phyloP scores from a whole-genome alignment of 2,113 vertebrate genomes.

The Ctenodactylus gundi region DNA sequence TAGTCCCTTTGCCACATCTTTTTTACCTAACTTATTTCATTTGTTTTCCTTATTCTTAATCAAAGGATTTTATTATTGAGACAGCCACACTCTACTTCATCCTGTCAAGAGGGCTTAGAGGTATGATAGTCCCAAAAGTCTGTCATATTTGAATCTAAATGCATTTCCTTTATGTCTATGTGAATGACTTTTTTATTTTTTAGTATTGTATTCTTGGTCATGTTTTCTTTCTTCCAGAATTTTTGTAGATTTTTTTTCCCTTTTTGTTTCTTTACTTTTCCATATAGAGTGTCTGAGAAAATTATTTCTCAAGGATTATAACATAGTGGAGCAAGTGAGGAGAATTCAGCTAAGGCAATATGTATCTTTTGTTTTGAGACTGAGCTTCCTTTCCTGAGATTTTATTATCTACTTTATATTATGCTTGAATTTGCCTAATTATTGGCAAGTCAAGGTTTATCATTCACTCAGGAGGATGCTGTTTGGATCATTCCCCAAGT shows the following conservation, averaged over 20 bases:
- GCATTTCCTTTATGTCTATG: neutral
- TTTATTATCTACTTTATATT: neutral
- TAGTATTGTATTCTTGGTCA: neutral
- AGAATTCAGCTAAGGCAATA: neutral
- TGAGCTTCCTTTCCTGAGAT: conserved; percentile 27
- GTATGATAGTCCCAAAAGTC: neutral
- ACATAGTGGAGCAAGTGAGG: neutral
- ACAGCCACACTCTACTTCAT: neutral
- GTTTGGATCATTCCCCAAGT: neutral
- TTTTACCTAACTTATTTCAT: neutral
- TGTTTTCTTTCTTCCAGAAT: neutral
- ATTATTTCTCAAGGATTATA: neutral
- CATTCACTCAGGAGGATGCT: neutral
- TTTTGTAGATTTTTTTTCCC: neutral
- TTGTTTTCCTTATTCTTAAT: conserved; percentile 10
- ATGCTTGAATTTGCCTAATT: neutral
- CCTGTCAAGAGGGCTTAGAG: neutral
- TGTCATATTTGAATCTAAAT: neutral
- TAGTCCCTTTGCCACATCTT: neutral
- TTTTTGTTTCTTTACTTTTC: conserved; percentile 13
- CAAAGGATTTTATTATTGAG: conserved; percentile 13
- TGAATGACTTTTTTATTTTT: neutral
- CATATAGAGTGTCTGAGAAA: conserved; percentile 8
- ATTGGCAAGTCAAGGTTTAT: neutral
- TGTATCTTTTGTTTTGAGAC: neutral